Evolutionary conservation across 2,113 vertebrate genomes (phyloP).

Genomic region (Ammodytes dubius): DNA sequence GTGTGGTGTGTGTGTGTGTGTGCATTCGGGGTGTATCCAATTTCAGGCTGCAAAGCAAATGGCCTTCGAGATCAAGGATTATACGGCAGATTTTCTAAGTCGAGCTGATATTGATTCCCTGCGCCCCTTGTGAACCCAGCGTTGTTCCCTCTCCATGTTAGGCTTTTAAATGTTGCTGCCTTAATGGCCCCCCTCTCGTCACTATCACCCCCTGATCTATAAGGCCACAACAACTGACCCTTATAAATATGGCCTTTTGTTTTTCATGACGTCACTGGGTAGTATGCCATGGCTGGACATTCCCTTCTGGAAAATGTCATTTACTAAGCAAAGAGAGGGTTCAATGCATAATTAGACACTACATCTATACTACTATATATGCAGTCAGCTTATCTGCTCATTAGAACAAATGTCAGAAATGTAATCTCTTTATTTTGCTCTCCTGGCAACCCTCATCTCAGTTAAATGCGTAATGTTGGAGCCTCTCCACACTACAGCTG

Average conservation of each 20-base stretch:
- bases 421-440: constrained; percentile 1
- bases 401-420: constrained; percentile 2
- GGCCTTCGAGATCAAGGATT: constrained; percentile 82
- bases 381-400: not conserved
- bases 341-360: constrained; percentile 5
- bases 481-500: constrained; percentile 32
- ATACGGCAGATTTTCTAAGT: constrained; percentile 80
- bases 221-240: constrained; percentile 51
- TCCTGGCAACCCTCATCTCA: constrained; percentile 2
- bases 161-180: constrained; percentile 75
- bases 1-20: not conserved
- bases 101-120: constrained; percentile 77
- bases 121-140: constrained; percentile 67
- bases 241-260: constrained; percentile 60
- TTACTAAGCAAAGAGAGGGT: constrained; percentile 1
- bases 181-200: constrained; percentile 45
- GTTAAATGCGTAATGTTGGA: constrained; percentile 38
- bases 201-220: constrained; percentile 45
- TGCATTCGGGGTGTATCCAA: constrained; percentile 73
- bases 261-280: constrained; percentile 23
- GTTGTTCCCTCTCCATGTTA: constrained; percentile 66
- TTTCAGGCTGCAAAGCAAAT: constrained; percentile 80
- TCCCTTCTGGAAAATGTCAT: not conserved
- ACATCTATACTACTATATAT: not conserved
- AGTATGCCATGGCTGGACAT: not conserved